phyloP scores from a whole-genome alignment of 2,113 vertebrate species.

The Syngnathus floridae region DNA sequence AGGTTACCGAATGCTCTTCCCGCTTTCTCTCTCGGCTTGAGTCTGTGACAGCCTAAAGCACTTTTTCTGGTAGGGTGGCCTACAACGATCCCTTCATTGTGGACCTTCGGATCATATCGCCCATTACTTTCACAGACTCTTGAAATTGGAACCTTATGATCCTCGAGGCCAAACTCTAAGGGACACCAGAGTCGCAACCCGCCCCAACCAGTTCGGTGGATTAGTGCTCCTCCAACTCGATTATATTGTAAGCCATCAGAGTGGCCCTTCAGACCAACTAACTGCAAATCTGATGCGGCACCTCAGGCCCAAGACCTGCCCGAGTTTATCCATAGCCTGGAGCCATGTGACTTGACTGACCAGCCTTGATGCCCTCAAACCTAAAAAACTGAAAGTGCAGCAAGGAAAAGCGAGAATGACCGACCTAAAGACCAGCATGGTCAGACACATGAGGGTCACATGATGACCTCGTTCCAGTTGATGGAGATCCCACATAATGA shows the following conservation, averaged over 20 bases:
- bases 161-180: conserved; percentile 66
- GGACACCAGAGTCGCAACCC: conserved; percentile 72
- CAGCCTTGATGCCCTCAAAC: conserved; percentile 46
- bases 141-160: conserved; percentile 72
- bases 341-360: conserved; percentile 48
- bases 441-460: conserved; percentile 39
- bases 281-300: conserved; percentile 67
- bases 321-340: conserved; percentile 61
- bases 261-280: conserved; percentile 48
- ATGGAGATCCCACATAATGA: conserved; percentile 27
- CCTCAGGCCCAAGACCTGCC: conserved; percentile 66
- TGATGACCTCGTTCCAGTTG: conserved; percentile 25
- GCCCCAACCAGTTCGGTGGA: conserved; percentile 63
- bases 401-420: conserved; percentile 24
- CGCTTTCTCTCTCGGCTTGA: conserved; percentile 16
- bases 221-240: conserved; percentile 63
- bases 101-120: conserved; percentile 58
- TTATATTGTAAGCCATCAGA: conserved; percentile 47
- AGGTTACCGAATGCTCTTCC: neutral
- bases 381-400: conserved; percentile 32
- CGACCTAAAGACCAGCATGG: conserved; percentile 56
- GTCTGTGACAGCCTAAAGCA: conserved; percentile 35
- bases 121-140: conserved; percentile 51
- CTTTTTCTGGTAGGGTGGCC: conserved; percentile 32
- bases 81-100: conserved; percentile 15